These are phyloP conservation scores for Allophyes oxyacanthae DNA, from an alignment of 2,888 invertebrate genomes.

Conservation along the genomic window DNA sequence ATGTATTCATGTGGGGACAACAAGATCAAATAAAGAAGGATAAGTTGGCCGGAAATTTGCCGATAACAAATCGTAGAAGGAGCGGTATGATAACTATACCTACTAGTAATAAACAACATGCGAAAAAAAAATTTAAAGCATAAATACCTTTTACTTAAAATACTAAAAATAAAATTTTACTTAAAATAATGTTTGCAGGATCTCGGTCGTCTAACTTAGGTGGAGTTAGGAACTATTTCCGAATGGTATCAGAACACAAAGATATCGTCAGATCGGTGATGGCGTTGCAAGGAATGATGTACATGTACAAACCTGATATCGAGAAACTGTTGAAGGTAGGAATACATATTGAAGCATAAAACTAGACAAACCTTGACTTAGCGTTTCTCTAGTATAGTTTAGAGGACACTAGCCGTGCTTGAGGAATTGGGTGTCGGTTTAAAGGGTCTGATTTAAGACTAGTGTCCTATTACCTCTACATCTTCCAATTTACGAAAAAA, in stretches of 20 bases:
- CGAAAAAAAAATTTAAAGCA: no score
- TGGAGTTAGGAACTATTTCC: conserved; percentile 90
- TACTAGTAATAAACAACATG: not conserved
- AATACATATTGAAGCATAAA: no score
- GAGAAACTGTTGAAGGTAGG: conserved; percentile 87
- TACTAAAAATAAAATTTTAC: no score
- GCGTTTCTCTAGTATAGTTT: no score
- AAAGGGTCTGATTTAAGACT: no score
- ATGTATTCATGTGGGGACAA: conserved; percentile 94
- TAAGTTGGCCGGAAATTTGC: conserved; percentile 53
- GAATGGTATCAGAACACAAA: conserved; percentile 94
- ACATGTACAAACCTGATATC: conserved; percentile 92
- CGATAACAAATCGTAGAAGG: conserved; percentile 55
- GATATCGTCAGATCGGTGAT: conserved; percentile 93
- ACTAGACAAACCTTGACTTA: no score
- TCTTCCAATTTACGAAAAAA: no score
- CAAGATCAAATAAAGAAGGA: conserved; percentile 84
- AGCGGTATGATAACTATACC: conserved; percentile 63
- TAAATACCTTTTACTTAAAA: no score
- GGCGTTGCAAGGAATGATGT: conserved; percentile 93
- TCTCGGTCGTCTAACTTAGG: conserved; percentile 72
- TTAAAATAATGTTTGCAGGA: conserved; percentile 48
- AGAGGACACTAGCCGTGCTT: no score
- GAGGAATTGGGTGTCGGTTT: no score
- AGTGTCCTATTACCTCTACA: no score